These are phyloP conservation scores for Sylvia atricapilla DNA, from an alignment of 2,113 vertebrate genomes.

Conservation along the genomic window DNA sequence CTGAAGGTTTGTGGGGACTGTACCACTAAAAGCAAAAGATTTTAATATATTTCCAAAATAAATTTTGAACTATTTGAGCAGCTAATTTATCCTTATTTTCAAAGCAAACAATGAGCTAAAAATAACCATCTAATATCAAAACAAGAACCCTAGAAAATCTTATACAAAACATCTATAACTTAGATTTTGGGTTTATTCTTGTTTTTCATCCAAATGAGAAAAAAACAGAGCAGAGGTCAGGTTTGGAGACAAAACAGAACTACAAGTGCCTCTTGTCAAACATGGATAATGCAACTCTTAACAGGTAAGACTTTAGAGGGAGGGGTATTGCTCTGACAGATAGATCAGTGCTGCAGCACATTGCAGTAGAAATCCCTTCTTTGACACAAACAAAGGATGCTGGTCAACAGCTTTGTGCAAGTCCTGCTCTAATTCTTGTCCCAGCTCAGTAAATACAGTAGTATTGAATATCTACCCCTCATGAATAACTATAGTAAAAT, in stretches of 20 bases:
- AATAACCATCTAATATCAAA: neutral
- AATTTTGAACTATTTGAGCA: neutral
- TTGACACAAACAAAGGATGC: neutral
- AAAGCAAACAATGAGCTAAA: neutral
- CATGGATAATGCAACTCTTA: neutral
- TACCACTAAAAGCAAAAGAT: neutral
- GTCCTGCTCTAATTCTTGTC: neutral
- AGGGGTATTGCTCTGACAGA: neutral
- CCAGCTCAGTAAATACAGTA: neutral
- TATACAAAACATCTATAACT: neutral
- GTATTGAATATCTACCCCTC: neutral
- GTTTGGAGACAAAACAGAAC: neutral
- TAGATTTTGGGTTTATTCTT: neutral
- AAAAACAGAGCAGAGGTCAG: neutral
- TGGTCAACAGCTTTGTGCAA: neutral
- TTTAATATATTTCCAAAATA: neutral
- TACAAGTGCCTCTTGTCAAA: neutral
- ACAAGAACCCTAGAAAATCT: neutral
- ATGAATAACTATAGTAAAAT: neutral
- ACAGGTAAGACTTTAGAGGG: neutral
- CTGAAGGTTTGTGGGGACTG: neutral
- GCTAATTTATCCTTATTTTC: neutral
- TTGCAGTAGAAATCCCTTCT: neutral
- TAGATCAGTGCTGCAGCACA: neutral
- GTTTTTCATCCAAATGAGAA: neutral